phyloP scores from a whole-genome alignment of 2,113 vertebrate genomes.

The Suncus etruscus region DNA sequence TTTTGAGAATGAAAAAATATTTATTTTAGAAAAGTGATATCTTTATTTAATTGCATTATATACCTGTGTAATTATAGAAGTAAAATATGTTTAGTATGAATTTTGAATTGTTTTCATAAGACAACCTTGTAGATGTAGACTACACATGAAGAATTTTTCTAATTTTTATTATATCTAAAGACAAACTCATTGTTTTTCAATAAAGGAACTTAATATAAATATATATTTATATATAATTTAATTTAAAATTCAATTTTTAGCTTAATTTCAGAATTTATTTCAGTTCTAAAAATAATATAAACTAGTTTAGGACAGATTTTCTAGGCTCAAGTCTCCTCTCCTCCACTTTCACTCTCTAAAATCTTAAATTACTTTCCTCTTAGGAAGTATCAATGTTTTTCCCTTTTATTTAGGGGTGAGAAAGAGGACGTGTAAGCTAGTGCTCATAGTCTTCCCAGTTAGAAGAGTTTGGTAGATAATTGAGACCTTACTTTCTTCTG shows the following conservation, averaged over 20 bases:
- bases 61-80: neutral
- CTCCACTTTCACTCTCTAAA: neutral
- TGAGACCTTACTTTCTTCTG: neutral
- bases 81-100: slow-evolving; percentile 28
- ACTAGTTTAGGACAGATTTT: neutral
- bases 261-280: neutral
- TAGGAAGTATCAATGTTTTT: neutral
- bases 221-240: neutral
- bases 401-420: too few species aligned
- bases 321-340: neutral
- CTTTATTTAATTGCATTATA: slow-evolving; percentile 57
- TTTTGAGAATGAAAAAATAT: slow-evolving; percentile 25
- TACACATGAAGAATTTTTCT: neutral
- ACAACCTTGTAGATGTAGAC: neutral
- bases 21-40: slow-evolving; percentile 38
- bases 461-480: neutral
- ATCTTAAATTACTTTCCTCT: neutral
- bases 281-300: neutral
- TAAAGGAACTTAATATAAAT: neutral
- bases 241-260: slow-evolving; percentile 45
- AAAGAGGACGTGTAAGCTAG: neutral
- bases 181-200: neutral
- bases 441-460: neutral
- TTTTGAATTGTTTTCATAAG: slow-evolving; percentile 4
- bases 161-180: slow-evolving; percentile 14